These are phyloP conservation scores for Panurus biarmicus DNA, from an alignment of 2,113 vertebrate species.

Conservation along the genomic window DNA sequence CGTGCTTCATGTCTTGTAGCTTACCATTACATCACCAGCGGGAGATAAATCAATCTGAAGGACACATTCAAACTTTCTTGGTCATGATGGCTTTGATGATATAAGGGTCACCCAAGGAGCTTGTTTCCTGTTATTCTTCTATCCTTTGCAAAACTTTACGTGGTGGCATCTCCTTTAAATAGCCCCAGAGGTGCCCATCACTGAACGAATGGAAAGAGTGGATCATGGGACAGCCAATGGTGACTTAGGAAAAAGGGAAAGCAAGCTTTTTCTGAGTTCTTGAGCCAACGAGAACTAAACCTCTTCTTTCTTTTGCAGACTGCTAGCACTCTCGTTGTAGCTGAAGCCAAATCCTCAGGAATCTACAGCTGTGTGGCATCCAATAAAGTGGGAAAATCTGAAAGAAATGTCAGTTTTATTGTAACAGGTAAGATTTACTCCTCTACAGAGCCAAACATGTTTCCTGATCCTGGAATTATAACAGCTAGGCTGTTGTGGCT, in stretches of 20 bases:
- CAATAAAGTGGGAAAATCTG: constrained; percentile 82
- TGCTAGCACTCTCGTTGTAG: constrained; percentile 84
- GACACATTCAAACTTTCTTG: neutral
- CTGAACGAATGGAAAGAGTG: neutral
- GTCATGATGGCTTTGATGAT: constrained; percentile 30
- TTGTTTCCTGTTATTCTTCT: constrained; percentile 67
- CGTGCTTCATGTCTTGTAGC: neutral
- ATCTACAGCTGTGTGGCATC: constrained; percentile 86
- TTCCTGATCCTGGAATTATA: neutral
- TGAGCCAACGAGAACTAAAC: neutral
- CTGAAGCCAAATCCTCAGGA: constrained; percentile 82
- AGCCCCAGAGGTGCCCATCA: neutral
- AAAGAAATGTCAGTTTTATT: constrained; percentile 83
- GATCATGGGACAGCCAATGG: neutral
- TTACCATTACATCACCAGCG: constrained; percentile 4
- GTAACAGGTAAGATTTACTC: constrained; percentile 82
- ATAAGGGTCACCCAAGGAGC: constrained; percentile 19
- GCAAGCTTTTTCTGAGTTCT: neutral
- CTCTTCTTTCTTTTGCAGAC: constrained; percentile 73
- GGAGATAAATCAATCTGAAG: constrained; percentile 37
- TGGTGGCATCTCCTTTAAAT: neutral
- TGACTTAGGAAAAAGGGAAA: neutral
- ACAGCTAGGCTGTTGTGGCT: neutral
- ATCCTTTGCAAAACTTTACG: neutral
- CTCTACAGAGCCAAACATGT: neutral